phyloP scores from a whole-genome alignment of 2,888 invertebrate species.

The Stomorhina lunata region DNA sequence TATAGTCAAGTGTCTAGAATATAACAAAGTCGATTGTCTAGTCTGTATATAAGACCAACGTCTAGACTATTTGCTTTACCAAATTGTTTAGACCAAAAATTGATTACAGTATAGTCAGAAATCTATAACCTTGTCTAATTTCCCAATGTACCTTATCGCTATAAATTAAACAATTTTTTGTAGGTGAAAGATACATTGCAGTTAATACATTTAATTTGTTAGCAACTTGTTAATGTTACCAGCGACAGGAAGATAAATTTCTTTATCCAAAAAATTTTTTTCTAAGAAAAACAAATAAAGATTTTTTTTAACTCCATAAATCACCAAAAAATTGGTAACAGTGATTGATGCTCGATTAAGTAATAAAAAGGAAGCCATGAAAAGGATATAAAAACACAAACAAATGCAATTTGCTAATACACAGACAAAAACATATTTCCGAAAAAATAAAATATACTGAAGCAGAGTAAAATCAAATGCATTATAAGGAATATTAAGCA shows the following conservation, averaged over 20 bases:
- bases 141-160: not conserved
- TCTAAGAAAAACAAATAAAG: not conserved
- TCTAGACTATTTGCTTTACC: no score
- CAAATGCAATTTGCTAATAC: not conserved
- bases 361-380: constrained; percentile 57
- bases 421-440: not conserved
- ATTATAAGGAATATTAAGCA: no score
- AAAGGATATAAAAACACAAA: not conserved
- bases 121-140: no score
- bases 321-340: constrained; percentile 65
- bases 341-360: constrained; percentile 76
- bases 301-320: constrained; percentile 39
- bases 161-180: not conserved
- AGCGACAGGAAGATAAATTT: constrained; percentile 17
- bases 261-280: not conserved
- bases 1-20: no score
- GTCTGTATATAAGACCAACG: no score
- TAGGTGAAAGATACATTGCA: not conserved
- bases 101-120: no score
- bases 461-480: no score
- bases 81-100: no score
- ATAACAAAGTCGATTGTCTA: no score
- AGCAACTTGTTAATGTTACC: constrained; percentile 5
- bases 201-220: constrained; percentile 7
- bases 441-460: no score